Evolutionary conservation across 1,140 invertebrate genomes (phyloP).

Genomic region (Lucilia cuprina): DNA sequence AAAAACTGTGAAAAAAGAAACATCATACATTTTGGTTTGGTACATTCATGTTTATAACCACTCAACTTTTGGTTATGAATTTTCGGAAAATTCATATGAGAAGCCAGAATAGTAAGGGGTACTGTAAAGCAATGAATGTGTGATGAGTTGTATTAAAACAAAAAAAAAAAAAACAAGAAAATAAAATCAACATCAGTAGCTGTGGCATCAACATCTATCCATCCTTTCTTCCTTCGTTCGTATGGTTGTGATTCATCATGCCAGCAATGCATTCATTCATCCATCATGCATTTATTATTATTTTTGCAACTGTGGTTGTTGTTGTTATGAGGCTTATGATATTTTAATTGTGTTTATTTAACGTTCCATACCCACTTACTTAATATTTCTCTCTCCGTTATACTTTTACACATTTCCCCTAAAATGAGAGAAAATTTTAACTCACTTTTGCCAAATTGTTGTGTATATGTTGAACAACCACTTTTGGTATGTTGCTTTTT

Average conservation of each 20-base stretch:
- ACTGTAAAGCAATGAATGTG: not conserved
- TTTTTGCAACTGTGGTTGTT: not conserved
- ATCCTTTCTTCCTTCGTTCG: no score
- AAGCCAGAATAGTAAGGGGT: not conserved
- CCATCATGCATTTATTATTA: not conserved
- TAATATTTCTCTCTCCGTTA: no score
- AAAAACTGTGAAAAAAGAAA: no score
- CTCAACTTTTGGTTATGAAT: not conserved
- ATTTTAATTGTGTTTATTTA: slow-evolving; percentile 18
- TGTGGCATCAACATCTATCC: no score
- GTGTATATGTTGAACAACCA: not conserved
- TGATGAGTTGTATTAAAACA: not conserved
- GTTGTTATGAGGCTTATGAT: not conserved
- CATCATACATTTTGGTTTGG: no score
- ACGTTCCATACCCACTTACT: not conserved
- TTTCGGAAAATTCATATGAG: not conserved
- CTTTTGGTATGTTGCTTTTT: not conserved
- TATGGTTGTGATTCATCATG: not conserved
- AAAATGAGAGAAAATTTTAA: not conserved
- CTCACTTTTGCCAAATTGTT: not conserved
- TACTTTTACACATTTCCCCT: no score
- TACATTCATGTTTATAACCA: not conserved
- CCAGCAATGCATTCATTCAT: not conserved
- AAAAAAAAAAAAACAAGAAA: not conserved
- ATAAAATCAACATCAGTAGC: no score